Evolutionary conservation across 2,888 invertebrate species (phyloP).

Genomic region (Mimas tiliae): DNA sequence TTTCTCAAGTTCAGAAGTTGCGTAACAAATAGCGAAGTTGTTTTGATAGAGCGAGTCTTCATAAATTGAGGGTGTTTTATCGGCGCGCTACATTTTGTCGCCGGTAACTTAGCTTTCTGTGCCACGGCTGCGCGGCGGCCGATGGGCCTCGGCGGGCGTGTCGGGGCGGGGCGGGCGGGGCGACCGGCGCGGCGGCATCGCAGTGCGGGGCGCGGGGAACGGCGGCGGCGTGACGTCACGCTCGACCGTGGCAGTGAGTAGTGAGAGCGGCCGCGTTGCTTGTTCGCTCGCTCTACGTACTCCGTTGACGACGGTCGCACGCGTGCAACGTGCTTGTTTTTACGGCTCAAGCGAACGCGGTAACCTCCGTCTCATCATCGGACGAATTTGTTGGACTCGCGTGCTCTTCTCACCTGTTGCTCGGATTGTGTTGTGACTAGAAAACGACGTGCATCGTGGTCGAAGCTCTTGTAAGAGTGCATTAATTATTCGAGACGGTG

Average conservation of each 20-base stretch:
- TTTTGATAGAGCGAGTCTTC: constrained; percentile 74
- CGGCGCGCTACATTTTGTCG: constrained; percentile 78
- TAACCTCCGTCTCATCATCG: constrained; percentile 61
- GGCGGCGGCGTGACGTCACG: constrained; percentile 75
- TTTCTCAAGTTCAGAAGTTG: constrained; percentile 71
- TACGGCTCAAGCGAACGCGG: constrained; percentile 60
- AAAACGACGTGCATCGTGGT: constrained; percentile 47
- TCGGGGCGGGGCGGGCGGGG: constrained; percentile 46
- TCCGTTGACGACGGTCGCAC: constrained; percentile 80
- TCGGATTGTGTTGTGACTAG: constrained; percentile 70
- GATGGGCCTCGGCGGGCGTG: constrained; percentile 47
- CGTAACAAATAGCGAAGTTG: constrained; percentile 69
- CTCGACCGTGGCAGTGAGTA: constrained; percentile 83
- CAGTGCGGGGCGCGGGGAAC: constrained; percentile 44
- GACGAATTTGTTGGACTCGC: constrained; percentile 62
- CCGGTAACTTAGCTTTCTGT: constrained; percentile 79
- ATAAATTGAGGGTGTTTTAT: constrained; percentile 80
- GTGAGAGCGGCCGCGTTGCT: constrained; percentile 78
- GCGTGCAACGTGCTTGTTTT: constrained; percentile 73
- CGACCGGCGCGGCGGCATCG: constrained; percentile 47
- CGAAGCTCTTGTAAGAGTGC: constrained; percentile 55
- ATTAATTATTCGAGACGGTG: constrained; percentile 58
- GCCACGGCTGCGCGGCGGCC: constrained; percentile 69
- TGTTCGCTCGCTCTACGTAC: constrained; percentile 78
- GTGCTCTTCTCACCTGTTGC: constrained; percentile 70